Evolutionary conservation across 1,140 invertebrate species (phyloP).

Genomic region (Schmidtea mediterranea): DNA sequence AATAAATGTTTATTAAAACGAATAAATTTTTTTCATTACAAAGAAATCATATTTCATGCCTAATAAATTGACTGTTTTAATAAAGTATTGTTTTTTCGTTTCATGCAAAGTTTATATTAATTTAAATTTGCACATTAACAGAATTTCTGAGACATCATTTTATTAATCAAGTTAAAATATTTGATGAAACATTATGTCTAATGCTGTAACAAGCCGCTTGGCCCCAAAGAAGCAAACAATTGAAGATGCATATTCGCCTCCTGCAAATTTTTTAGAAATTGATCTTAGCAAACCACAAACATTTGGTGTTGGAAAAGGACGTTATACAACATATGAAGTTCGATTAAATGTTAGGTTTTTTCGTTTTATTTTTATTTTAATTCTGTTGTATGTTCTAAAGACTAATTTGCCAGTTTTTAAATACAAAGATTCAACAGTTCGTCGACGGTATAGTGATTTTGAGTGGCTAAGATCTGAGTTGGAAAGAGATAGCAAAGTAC

Average conservation of each 20-base stretch:
- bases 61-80: too few relatives aligned
- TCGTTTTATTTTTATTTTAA: not conserved
- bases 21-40: too few relatives aligned
- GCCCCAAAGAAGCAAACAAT: conserved; percentile 78
- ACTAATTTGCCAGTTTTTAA: conserved; percentile 98
- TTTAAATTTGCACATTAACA: too few relatives aligned
- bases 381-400: conserved; percentile 30
- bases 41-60: too few relatives aligned
- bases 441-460: conserved; percentile 93
- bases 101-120: too few relatives aligned
- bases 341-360: conserved; percentile 59
- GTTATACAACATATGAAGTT: conserved; percentile 98
- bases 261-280: conserved; percentile 96
- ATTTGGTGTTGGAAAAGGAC: conserved; percentile 67
- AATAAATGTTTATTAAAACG: too few relatives aligned
- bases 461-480: conserved; percentile 96
- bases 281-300: conserved; percentile 94
- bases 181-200: too few relatives aligned
- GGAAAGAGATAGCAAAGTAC: conserved; percentile 89
- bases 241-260: conserved; percentile 93
- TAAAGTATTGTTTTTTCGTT: too few relatives aligned
- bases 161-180: too few relatives aligned
- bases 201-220: not conserved
- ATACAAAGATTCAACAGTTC: conserved; percentile 88
- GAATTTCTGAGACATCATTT: too few relatives aligned